phyloP scores from a whole-genome alignment of 2,113 vertebrate genomes.

The Dasyurus viverrinus region DNA sequence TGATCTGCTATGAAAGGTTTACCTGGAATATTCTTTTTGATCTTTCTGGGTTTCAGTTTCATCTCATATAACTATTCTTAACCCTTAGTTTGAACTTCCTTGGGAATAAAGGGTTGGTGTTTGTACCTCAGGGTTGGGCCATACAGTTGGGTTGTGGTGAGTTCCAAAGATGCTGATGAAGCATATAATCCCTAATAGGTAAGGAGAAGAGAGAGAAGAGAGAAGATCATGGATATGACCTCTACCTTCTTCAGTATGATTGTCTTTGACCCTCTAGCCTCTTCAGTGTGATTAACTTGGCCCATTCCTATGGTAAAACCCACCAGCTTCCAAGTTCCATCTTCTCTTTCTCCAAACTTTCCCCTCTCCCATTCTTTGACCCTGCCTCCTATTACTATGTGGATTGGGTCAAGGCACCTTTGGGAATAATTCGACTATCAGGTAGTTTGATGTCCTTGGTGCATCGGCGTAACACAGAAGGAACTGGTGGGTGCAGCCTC shows the following conservation, averaged over 20 bases:
- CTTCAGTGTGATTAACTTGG: neutral
- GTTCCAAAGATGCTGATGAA: conserved; percentile 91
- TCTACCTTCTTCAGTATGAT: neutral
- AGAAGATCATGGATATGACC: neutral
- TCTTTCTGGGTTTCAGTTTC: no score
- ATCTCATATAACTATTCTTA: neutral
- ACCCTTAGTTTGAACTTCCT: neutral
- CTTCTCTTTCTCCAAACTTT: neutral
- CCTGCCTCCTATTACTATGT: accelerated
- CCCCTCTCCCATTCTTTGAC: neutral
- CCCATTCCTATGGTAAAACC: neutral
- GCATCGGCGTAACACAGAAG: conserved; percentile 84
- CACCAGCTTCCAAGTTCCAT: neutral
- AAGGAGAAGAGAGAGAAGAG: accelerated
- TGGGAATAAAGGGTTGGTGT: no score
- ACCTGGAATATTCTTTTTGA: no score
- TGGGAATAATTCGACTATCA: conserved; percentile 81
- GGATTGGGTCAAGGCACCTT: conserved; percentile 80
- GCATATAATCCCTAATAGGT: conserved; percentile 83
- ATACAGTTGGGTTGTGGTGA: conserved; percentile 91
- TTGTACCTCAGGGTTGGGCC: conserved; percentile 89
- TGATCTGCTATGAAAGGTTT: no score
- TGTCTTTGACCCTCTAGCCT: neutral
- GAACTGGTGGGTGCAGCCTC: conserved; percentile 88
- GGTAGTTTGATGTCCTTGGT: conserved; percentile 84